Conservation (phyloP, 2,797 vertebrate species). For the Parambassis ranga region DNA sequence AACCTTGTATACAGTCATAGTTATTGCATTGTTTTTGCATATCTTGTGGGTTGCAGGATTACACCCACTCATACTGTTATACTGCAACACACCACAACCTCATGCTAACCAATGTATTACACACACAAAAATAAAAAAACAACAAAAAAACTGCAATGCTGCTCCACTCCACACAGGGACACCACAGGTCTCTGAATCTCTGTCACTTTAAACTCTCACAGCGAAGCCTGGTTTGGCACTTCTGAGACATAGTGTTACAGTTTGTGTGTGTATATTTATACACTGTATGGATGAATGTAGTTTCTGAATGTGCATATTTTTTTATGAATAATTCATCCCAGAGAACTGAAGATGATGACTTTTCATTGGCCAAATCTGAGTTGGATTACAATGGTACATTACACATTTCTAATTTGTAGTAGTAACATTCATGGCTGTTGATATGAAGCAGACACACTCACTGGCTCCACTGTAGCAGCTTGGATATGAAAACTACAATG, state of each 20-base stretch:
- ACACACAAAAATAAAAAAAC: background rate
- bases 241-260: conserved; percentile 22
- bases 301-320: background rate
- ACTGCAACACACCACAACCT: conserved; percentile 55
- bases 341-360: background rate
- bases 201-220: conserved; percentile 7
- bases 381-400: background rate
- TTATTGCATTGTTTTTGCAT: conserved; percentile 99
- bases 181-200: conserved; percentile 29
- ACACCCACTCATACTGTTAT: conserved; percentile 62
- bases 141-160: conserved; percentile 27
- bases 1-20: conserved; percentile 87
- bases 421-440: conserved; percentile 6
- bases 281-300: background rate
- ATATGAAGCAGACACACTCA: background rate
- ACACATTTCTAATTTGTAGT: background rate
- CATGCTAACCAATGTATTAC: conserved; percentile 25
- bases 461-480: background rate
- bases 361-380: background rate
- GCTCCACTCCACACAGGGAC: conserved; percentile 51
- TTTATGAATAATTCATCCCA: background rate
- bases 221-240: conserved; percentile 14
- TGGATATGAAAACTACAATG: conserved; percentile 6
- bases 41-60: conserved; percentile 91
- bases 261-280: background rate